Base-by-base conservation (phyloP, 2,113 vertebrate genomes). In the Chroicocephalus ridibundus region DNA sequence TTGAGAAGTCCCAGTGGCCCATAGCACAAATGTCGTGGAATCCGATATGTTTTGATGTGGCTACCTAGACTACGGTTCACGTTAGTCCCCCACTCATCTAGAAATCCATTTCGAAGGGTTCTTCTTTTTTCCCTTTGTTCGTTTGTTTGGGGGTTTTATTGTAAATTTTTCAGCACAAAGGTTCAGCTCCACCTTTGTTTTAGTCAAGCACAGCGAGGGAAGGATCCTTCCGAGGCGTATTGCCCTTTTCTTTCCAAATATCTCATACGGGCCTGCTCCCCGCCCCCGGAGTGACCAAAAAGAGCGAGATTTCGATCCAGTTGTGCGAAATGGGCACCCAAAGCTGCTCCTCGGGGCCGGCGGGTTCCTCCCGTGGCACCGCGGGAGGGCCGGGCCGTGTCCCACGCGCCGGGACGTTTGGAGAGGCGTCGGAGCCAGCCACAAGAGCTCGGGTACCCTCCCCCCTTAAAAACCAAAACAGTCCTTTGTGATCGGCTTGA, bases 1-100 rank as follows among this genome's bases (percentile, higher is more conserved):
- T 98, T 97, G 97, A 98, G 97, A 98, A 98, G 98, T 98, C 98
- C 98, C 98, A 97, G 97, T 97, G 97, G 98, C 98, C 98, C 98
- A 97, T 97, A 98, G 98, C 98, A 98, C 97, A 98, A 97, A 97
- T 97, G 97, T 98, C 90, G 98, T 98, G 98, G 97, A 98, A 98
- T 97, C 97, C 86, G 96, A 92, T 98, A 91, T 96, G 98, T 98
- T 98, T 98, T 96, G 93, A 98, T 97, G 97, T 98, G 98, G 98
- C 98, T 98, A 98, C 98, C 97, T 98, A 98, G 98, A 98, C 98
- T 97, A 94, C 97, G 97, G 96, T 96, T 98, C 97, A 93, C 94
- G 90, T 98, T 98, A 98, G 98, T 98, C 94, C 98, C 97, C 94
- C 96, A 40, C 95, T 98, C 98, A 98, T 97, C 96, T 98, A 98